Percentiles rank a stretch among this genome's conserved stretches.
These are phyloP conservation scores for Caenorhabditis imperialis DNA, from an alignment of 2,888 invertebrate species.

Conservation along the genomic window DNA sequence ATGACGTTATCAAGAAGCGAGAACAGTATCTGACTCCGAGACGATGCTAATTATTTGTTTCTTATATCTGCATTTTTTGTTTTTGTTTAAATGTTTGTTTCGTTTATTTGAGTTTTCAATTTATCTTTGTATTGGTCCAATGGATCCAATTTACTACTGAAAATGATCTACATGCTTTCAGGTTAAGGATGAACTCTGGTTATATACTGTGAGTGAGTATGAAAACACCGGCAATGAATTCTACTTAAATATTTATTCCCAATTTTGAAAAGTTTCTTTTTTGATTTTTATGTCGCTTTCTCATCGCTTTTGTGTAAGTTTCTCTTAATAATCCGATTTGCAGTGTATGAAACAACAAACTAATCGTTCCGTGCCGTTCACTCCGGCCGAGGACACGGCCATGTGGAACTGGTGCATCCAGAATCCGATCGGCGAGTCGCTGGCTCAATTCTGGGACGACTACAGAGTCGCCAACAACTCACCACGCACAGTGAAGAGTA, in stretches of 20 bases:
- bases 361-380: no score
- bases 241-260: no score
- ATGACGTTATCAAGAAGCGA: constrained; percentile 70
- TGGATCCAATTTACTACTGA: no score
- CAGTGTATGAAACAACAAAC: no score
- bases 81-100: constrained; percentile 9
- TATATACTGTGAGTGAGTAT: no score
- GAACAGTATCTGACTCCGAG: constrained; percentile 47
- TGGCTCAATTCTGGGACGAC: not conserved
- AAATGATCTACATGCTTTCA: constrained; percentile 2
- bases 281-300: not conserved
- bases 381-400: not conserved
- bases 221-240: no score
- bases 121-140: no score
- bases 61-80: constrained; percentile 4
- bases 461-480: not conserved
- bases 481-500: not conserved
- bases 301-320: not conserved
- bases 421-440: not conserved
- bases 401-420: not conserved
- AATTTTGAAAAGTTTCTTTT: not conserved
- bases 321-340: no score
- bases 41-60: constrained; percentile 6
- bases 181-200: no score
- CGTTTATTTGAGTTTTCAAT: not conserved